A percentile compares a stretch with the other conserved stretches of the same genome.
Evolutionary conservation across 53 echinoderm and acorn worm genomes (phyloP).

Genomic region (Henricia sp.): DNA sequence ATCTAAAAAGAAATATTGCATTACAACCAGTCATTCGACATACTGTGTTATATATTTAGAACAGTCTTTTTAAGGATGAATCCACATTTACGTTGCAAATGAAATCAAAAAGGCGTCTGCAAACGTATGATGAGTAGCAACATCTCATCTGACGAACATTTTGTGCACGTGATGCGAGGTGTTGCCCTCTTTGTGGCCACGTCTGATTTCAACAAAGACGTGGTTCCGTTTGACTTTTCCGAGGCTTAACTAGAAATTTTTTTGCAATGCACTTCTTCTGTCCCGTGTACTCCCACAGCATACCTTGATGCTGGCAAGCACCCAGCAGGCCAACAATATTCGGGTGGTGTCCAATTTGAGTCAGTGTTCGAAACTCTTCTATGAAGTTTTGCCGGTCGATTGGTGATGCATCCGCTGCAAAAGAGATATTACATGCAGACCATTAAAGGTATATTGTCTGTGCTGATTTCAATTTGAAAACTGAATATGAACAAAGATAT

Average conservation of each 20-base stretch:
- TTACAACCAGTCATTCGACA: background rate
- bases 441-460: background rate
- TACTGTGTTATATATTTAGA: background rate
- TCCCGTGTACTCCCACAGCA: background rate
- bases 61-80: background rate
- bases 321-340: constrained; percentile 25
- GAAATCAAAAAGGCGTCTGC: background rate
- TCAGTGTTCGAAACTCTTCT: constrained; percentile 20
- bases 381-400: constrained; percentile 30
- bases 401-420: background rate
- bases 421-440: background rate
- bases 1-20: background rate
- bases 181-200: background rate
- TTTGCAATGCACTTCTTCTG: background rate
- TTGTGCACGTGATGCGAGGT: background rate
- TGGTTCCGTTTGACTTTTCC: background rate
- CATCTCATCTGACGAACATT: background rate
- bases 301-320: constrained; percentile 46
- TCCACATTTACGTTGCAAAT: background rate
- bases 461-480: background rate
- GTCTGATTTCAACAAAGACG: background rate
- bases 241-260: background rate
- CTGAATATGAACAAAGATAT: background rate
- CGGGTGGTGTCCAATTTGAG: constrained; percentile 26
- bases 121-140: background rate